Evolutionary conservation across 1,140 invertebrate genomes (phyloP).

Genomic region (Zaprionus ornatus): DNA sequence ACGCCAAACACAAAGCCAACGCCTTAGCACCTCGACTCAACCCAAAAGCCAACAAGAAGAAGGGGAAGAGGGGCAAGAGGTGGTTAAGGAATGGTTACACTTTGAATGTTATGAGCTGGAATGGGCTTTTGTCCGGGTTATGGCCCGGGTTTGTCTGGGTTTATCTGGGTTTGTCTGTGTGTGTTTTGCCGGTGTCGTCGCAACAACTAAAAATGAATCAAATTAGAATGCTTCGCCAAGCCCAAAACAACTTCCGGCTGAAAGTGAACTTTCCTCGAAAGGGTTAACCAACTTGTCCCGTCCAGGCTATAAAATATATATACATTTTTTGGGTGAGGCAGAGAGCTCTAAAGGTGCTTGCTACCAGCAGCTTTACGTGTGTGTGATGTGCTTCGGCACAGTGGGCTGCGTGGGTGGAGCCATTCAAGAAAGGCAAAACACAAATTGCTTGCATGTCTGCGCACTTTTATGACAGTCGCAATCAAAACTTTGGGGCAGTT

Average conservation of each 20-base stretch:
- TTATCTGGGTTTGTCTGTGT: background rate
- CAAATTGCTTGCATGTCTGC: constrained; percentile 80
- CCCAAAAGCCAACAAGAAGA: background rate
- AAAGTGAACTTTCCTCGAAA: constrained; percentile 72
- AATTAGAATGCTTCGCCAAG: constrained; percentile 63
- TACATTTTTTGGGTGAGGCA: constrained; percentile 41
- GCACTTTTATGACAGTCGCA: constrained; percentile 67
- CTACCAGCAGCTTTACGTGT: background rate
- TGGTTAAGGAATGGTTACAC: background rate
- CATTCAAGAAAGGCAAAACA: constrained; percentile 22
- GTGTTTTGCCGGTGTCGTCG: constrained; percentile 21
- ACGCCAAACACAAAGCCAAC: constrained; percentile 44
- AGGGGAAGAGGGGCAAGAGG: background rate
- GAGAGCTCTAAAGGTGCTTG: background rate
- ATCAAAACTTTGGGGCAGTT: constrained; percentile 44
- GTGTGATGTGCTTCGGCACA: constrained; percentile 12
- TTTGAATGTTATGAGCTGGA: constrained; percentile 21
- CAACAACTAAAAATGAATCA: constrained; percentile 68
- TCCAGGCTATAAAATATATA: constrained; percentile 33
- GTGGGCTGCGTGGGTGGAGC: constrained; percentile 25
- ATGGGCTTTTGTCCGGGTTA: constrained; percentile 5
- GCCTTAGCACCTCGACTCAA: constrained; percentile 59
- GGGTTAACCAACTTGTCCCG: constrained; percentile 71
- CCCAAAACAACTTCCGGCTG: constrained; percentile 70
- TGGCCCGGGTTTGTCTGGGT: constrained; percentile 1